These are phyloP conservation scores for Agrilus planipennis DNA, from an alignment of 1,140 invertebrate genomes.

Conservation along the genomic window DNA sequence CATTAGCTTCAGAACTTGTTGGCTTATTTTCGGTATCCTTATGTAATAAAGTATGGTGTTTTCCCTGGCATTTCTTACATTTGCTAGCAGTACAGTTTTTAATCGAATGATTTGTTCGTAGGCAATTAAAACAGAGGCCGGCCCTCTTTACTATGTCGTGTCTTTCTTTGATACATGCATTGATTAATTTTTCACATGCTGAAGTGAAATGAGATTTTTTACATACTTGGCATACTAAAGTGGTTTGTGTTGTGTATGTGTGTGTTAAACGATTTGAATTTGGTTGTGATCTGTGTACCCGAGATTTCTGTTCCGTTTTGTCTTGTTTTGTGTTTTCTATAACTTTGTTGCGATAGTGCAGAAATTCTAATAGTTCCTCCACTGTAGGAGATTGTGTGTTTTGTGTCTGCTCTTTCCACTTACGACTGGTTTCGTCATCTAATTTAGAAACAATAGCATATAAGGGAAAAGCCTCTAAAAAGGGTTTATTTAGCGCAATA, in stretches of 20 bases:
- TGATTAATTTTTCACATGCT: slow-evolving; percentile 19
- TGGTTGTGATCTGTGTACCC: slow-evolving; percentile 1
- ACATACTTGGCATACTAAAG: slow-evolving; percentile 12
- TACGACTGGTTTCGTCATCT: slow-evolving; percentile 18
- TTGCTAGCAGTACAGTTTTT: slow-evolving; percentile 12
- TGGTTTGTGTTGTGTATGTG: slow-evolving; percentile 2
- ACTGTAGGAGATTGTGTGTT: too few relatives aligned
- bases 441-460: slow-evolving; percentile 23
- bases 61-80: slow-evolving; percentile 15
- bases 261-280: slow-evolving; percentile 6
- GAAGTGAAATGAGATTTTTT: slow-evolving; percentile 12
- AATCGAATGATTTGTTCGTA: slow-evolving; percentile 13
- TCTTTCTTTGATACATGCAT: slow-evolving; percentile 10
- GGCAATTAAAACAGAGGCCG: slow-evolving; percentile 22
- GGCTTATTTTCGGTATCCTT: background rate
- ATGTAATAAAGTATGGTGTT: slow-evolving; percentile 15
- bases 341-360: slow-evolving; percentile 17
- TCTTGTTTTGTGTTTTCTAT: slow-evolving; percentile 14
- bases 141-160: slow-evolving; percentile 15
- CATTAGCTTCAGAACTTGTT: background rate
- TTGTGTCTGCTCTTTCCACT: slow-evolving; percentile 20
- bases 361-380: slow-evolving; percentile 23
- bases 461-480: slow-evolving; percentile 26
- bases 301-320: background rate
- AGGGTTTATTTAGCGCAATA: background rate